A percentile compares a stretch with the other conserved stretches of the same genome.
phyloP scores from a whole-genome alignment of 2,888 invertebrate species.

The Schizaphis graminum region DNA sequence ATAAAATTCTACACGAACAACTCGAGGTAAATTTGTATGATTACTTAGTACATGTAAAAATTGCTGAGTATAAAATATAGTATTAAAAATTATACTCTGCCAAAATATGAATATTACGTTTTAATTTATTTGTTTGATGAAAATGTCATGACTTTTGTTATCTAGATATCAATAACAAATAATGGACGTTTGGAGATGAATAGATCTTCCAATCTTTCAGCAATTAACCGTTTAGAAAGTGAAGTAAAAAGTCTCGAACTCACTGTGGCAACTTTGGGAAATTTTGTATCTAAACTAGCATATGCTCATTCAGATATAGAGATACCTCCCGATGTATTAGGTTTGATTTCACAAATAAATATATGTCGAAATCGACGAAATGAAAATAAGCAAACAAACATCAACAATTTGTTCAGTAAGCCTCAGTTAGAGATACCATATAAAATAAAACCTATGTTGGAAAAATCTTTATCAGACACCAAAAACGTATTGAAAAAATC shows the following conservation, averaged over 20 bases:
- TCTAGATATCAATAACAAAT: slow-evolving; percentile 73
- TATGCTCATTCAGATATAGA: slow-evolving; percentile 79
- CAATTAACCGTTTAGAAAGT: slow-evolving; percentile 78
- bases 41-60: not conserved
- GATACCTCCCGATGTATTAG: slow-evolving; percentile 81
- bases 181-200: slow-evolving; percentile 79
- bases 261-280: slow-evolving; percentile 80
- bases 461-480: slow-evolving; percentile 67
- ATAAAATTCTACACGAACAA: slow-evolving; percentile 71
- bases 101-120: not conserved
- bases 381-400: slow-evolving; percentile 65
- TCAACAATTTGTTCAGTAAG: slow-evolving; percentile 53
- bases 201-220: slow-evolving; percentile 76
- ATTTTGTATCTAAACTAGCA: slow-evolving; percentile 80
- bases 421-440: slow-evolving; percentile 58
- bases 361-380: slow-evolving; percentile 68
- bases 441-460: slow-evolving; percentile 56
- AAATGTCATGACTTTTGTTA: slow-evolving; percentile 34
- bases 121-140: not conserved
- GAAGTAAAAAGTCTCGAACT: slow-evolving; percentile 82
- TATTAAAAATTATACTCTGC: slow-evolving; percentile 14
- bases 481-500: slow-evolving; percentile 66
- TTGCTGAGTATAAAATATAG: not conserved
- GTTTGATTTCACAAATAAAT: slow-evolving; percentile 79
- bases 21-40: slow-evolving; percentile 73